Base-by-base conservation (phyloP, 1,140 invertebrate species). In the Pinna nobilis region DNA sequence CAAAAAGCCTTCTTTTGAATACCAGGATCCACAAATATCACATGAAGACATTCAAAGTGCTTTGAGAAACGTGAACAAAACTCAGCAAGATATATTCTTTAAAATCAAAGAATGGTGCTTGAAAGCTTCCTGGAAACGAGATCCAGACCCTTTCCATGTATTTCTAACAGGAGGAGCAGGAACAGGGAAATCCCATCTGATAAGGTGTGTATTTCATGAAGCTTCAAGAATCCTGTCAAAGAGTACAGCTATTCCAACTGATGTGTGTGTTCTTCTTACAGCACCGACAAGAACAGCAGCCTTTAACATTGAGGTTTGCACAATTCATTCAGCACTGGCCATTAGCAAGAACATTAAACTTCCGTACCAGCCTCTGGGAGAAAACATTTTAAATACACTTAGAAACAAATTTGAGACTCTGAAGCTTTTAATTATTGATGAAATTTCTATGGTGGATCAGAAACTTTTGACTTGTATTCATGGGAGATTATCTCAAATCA, bases 361-460 rank as follows among this genome's bases (percentile, higher is more conserved):
- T 13, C 65, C 65, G 15, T 68, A 68, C 32, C 25, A 53, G 32
- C 65, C 50, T 55, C 33, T 68, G 7, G 53, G 37, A n/a, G 65
- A 68, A 39, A 44, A 57, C 23, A 13, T 55, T 2, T 28, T 69
- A 28, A 69, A 60, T 28, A 44, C 15, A n/a, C n/a, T 60, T 6
- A 55, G 67, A 59, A 33, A 25, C 20, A 39, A 55, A 55, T 55
- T 15, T 37, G 49, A 60, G 23, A 23, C 6, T 61, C 41, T 70
- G 15, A 50, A 71, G 37, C 35, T 72, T 15, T 28, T 77, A 6
- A 67, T 77, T 15, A 77, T 77, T 49, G 74, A 76, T 61, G 74
- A 76, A 53, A 67, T 76, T 33, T 76, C 74, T 0, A 76, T 76
- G 74, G 69, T 76, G 5, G 63, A 67, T 25, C 53, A 70, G 4